A percentile compares a stretch with the other conserved stretches of the same genome.
These are phyloP conservation scores for Maccullochella peelii DNA, from an alignment of 2,113 vertebrate genomes.

Conservation along the genomic window DNA sequence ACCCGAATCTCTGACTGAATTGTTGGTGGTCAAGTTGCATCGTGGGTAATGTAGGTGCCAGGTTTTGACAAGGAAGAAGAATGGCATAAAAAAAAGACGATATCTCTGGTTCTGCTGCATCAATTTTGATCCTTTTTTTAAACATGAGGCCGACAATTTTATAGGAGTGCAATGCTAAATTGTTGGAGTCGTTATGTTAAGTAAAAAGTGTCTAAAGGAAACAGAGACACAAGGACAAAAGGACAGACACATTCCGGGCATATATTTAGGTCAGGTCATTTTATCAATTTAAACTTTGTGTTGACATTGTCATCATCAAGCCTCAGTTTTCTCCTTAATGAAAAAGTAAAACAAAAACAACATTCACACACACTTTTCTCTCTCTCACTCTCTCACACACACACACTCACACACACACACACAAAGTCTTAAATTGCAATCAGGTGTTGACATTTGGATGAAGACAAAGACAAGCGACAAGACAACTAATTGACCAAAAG, in stretches of 20 bases:
- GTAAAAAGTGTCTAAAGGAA: background rate
- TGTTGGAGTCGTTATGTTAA: background rate
- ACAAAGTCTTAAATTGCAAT: slow-evolving; percentile 17
- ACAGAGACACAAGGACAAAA: background rate
- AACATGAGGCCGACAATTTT: no score
- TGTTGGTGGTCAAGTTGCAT: no score
- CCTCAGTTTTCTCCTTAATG: slow-evolving; percentile 54
- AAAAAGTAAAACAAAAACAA: slow-evolving; percentile 44
- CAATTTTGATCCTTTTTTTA: no score
- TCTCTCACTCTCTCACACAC: background rate
- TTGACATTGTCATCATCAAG: slow-evolving; percentile 36
- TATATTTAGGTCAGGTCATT: slow-evolving; percentile 55
- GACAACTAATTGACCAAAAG: slow-evolving; percentile 8
- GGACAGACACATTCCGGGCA: background rate
- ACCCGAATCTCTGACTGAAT: no score
- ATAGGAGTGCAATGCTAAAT: background rate
- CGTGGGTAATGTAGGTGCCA: no score
- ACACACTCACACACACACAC: background rate
- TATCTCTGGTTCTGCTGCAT: no score
- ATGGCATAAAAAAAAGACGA: no score
- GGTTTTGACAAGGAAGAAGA: no score
- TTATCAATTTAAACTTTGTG: slow-evolving; percentile 56
- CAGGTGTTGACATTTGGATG: slow-evolving; percentile 18
- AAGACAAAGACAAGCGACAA: slow-evolving; percentile 10
- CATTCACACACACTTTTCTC: slow-evolving; percentile 7